Percentiles rank a stretch among this genome's conserved stretches.
phyloP scores from a whole-genome alignment of 2,888 invertebrate species.

The Melitaea athalia region DNA sequence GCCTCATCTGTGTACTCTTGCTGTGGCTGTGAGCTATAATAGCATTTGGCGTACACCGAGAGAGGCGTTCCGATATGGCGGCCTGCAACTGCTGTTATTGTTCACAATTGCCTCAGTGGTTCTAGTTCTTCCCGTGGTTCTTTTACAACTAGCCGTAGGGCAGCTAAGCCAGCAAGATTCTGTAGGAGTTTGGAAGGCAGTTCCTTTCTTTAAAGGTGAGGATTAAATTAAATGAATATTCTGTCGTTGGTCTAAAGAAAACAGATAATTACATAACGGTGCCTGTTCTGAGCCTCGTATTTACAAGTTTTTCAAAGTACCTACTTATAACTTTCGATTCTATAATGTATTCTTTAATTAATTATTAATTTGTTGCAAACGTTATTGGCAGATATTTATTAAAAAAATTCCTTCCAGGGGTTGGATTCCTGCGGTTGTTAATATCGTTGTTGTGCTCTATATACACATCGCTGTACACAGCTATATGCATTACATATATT shows the following conservation, averaged over 20 bases:
- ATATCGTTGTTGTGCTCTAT: conserved; percentile 78
- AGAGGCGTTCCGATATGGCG: conserved; percentile 71
- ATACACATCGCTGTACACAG: conserved; percentile 83
- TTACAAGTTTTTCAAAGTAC: no score
- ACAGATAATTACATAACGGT: no score
- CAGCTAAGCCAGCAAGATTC: conserved; percentile 85
- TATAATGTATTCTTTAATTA: no score
- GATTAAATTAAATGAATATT: neutral
- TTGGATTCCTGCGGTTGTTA: conserved; percentile 83
- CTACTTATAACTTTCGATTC: no score
- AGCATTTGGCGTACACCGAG: conserved; percentile 84
- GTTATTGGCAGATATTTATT: no score
- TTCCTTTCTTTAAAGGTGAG: conserved; percentile 85
- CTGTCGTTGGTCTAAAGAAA: no score
- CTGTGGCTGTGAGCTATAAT: conserved; percentile 80
- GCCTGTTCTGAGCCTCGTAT: no score
- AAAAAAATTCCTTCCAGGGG: conserved; percentile 70
- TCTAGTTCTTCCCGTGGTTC: conserved; percentile 81
- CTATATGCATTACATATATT: conserved; percentile 79
- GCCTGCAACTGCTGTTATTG: conserved; percentile 78
- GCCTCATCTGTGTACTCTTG: conserved; percentile 75
- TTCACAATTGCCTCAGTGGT: conserved; percentile 72
- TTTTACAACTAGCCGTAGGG: conserved; percentile 84
- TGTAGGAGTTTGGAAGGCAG: conserved; percentile 85
- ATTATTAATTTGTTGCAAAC: no score